Evolutionary conservation across 2,888 invertebrate species (phyloP).

Genomic region (Tenthredo notha): DNA sequence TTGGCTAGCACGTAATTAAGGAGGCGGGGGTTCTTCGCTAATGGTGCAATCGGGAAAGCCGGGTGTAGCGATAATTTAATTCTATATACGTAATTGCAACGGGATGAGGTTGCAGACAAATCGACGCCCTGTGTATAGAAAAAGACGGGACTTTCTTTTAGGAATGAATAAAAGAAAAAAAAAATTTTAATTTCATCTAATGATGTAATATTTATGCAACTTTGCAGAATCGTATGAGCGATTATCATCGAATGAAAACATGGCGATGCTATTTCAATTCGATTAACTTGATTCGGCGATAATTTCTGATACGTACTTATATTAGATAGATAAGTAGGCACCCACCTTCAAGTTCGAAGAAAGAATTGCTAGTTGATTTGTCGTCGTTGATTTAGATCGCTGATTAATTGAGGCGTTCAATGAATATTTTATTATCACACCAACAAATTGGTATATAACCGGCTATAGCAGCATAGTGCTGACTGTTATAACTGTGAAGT

Average conservation of each 20-base stretch:
- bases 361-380: background rate
- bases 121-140: background rate
- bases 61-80: constrained; percentile 8
- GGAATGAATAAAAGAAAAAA: background rate
- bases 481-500: background rate
- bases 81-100: background rate
- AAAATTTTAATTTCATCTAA: background rate
- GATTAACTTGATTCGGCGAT: background rate
- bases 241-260: background rate
- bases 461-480: background rate
- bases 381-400: background rate
- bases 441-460: background rate
- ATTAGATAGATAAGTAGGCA: background rate
- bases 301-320: background rate
- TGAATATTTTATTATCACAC: background rate
- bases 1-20: constrained; percentile 29
- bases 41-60: background rate
- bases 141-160: background rate
- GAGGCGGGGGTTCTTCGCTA: background rate
- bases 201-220: background rate
- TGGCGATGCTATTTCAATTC: background rate
- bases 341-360: background rate
- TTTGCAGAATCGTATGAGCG: too few species aligned
- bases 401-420: background rate
- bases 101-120: background rate